Percentiles rank a stretch among this genome's conserved stretches.
phyloP scores from a whole-genome alignment of 2,888 invertebrate genomes.

The Eurytoma californica region DNA sequence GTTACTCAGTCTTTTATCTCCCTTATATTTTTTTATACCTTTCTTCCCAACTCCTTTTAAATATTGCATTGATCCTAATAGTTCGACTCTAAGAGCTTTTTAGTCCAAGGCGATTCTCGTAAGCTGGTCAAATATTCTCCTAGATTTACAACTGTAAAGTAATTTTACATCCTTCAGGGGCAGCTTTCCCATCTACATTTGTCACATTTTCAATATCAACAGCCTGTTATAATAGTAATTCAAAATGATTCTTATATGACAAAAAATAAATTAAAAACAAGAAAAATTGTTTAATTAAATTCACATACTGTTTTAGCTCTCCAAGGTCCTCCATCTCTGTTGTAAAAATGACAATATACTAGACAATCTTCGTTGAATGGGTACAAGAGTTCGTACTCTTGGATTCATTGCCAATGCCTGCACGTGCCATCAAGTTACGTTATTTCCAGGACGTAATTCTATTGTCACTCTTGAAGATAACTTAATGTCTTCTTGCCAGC shows the following conservation, averaged over 20 bases:
- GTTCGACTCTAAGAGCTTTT: slow-evolving; percentile 76
- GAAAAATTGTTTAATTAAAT: slow-evolving; percentile 37
- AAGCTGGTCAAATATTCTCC: slow-evolving; percentile 86
- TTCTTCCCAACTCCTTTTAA: slow-evolving; percentile 72
- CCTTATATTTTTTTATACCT: slow-evolving; percentile 71
- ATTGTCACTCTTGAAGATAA: slow-evolving; percentile 87
- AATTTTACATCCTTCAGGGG: slow-evolving; percentile 80
- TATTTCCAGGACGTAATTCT: slow-evolving; percentile 85
- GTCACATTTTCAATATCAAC: slow-evolving; percentile 60
- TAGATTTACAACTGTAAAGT: slow-evolving; percentile 83
- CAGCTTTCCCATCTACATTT: slow-evolving; percentile 63
- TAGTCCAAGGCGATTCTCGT: slow-evolving; percentile 83
- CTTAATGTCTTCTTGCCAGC: slow-evolving; percentile 84
- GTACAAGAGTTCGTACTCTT: slow-evolving; percentile 83
- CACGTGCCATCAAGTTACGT: slow-evolving; percentile 88
- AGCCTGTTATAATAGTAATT: slow-evolving; percentile 39
- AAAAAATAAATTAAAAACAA: slow-evolving; percentile 7
- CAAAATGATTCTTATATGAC: slow-evolving; percentile 3
- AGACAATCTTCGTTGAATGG: slow-evolving; percentile 84
- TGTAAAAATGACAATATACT: slow-evolving; percentile 84
- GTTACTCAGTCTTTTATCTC: slow-evolving; percentile 70
- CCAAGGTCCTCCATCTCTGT: slow-evolving; percentile 84
- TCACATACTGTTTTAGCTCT: slow-evolving; percentile 80
- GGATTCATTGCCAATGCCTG: slow-evolving; percentile 94
- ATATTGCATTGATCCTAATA: slow-evolving; percentile 73